Percentiles rank a stretch among this genome's conserved stretches.
Conservation (phyloP, 1,140 invertebrate genomes). For the Lethocerus indicus region DNA sequence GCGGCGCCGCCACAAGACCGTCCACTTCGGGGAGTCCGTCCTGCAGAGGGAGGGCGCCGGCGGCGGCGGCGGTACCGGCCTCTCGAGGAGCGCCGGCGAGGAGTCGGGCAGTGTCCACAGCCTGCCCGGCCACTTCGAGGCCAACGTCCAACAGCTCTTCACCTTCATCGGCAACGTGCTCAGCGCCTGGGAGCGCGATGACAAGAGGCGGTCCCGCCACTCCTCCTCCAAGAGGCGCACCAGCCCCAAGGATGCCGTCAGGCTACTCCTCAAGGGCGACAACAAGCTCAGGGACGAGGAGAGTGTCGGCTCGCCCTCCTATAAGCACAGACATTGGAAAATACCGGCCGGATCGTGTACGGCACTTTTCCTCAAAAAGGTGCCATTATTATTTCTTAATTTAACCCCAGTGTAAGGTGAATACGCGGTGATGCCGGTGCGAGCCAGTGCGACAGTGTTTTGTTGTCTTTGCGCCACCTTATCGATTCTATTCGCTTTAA, state of each 20-base stretch:
- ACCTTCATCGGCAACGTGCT: constrained; percentile 45
- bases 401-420: too few relatives aligned
- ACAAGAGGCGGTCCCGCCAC: constrained; percentile 6
- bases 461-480: too few relatives aligned
- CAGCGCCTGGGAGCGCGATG: constrained; percentile 19
- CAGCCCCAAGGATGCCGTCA: constrained; percentile 8
- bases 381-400: too few relatives aligned
- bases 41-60: constrained; percentile 34
- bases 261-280: constrained; percentile 16
- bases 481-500: too few relatives aligned
- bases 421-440: too few relatives aligned
- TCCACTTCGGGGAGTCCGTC: constrained; percentile 53
- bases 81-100: constrained; percentile 28
- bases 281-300: constrained; percentile 15
- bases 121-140: constrained; percentile 25
- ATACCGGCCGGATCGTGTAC: constrained; percentile 54
- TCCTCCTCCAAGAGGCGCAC: neutral
- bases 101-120: constrained; percentile 30
- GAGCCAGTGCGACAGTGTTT: too few relatives aligned
- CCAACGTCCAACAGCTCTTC: constrained; percentile 55
- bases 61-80: constrained; percentile 22
- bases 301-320: constrained; percentile 16
- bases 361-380: constrained; percentile 55
- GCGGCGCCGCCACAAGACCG: constrained; percentile 48
- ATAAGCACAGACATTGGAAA: constrained; percentile 48